These are phyloP conservation scores for Epicauta chinensis DNA, from an alignment of 1,140 invertebrate genomes.

Conservation along the genomic window DNA sequence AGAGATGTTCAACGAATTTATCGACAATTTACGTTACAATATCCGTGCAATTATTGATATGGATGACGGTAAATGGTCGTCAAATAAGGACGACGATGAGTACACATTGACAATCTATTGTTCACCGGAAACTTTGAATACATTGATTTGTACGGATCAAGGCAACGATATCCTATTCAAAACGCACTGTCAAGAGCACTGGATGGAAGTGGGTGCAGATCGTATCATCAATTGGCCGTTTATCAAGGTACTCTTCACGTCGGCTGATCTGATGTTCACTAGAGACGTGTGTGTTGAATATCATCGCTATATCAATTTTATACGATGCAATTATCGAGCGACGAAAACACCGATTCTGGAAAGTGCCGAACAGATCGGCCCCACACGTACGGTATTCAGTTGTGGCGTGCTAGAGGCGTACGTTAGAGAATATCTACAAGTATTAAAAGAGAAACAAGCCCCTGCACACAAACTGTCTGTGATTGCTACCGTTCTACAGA, in stretches of 20 bases:
- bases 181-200: background rate
- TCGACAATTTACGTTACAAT: no score
- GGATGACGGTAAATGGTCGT: no score
- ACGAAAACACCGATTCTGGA: no score
- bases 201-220: background rate
- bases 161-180: no score
- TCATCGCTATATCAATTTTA: constrained; percentile 7
- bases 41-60: no score
- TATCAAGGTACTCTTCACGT: constrained; percentile 7
- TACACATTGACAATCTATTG: no score
- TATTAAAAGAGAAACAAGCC: constrained; percentile 4
- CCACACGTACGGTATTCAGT: background rate
- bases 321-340: background rate
- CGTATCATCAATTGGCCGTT: constrained; percentile 12
- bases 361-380: background rate
- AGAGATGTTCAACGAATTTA: no score
- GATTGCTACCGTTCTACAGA: background rate
- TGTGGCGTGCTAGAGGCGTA: constrained; percentile 7
- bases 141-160: no score
- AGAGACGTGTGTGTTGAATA: background rate
- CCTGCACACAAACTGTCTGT: constrained; percentile 2
- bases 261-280: constrained; percentile 2
- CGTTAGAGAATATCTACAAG: constrained; percentile 1
- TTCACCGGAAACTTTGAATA: no score
- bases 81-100: no score